A percentile compares a stretch with the other conserved stretches of the same genome.
These are phyloP conservation scores for Podocnemis expansa DNA, from an alignment of 2,113 vertebrate species.

Conservation along the genomic window DNA sequence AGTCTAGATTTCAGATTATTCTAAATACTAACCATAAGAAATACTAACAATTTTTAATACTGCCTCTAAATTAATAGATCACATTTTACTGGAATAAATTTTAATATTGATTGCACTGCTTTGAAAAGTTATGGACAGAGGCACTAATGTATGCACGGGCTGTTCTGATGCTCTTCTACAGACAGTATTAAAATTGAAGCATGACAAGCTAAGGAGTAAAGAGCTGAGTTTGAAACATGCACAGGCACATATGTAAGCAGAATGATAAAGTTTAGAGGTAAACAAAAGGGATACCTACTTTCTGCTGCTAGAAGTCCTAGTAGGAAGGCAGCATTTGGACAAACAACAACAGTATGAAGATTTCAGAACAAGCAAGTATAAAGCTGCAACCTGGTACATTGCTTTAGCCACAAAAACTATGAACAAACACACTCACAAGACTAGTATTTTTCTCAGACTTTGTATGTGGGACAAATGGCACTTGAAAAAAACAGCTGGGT, in stretches of 20 bases:
- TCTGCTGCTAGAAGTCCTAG: slow-evolving; percentile 98
- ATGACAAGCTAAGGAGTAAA: slow-evolving; percentile 60
- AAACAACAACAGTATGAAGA: slow-evolving; percentile 86
- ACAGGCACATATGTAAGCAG: slow-evolving; percentile 75
- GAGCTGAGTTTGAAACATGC: slow-evolving; percentile 75
- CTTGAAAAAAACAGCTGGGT: slow-evolving; percentile 14
- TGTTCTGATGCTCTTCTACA: slow-evolving; percentile 26
- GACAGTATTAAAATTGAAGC: slow-evolving; percentile 80
- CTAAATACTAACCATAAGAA: slow-evolving; percentile 24
- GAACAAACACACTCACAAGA: slow-evolving; percentile 18
- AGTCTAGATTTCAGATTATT: slow-evolving; percentile 42
- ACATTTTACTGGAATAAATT: slow-evolving; percentile 17
- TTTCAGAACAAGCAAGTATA: slow-evolving; percentile 79
- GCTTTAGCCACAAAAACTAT: slow-evolving; percentile 63
- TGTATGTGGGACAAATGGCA: slow-evolving; percentile 11
- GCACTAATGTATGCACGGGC: neutral
- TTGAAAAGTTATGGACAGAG: neutral
- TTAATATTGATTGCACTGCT: neutral
- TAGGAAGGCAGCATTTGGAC: slow-evolving; percentile 88
- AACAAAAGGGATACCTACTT: slow-evolving; percentile 94
- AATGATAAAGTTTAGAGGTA: slow-evolving; percentile 80
- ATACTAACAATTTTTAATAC: slow-evolving; percentile 74
- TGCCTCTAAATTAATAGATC: slow-evolving; percentile 47
- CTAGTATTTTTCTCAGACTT: neutral
- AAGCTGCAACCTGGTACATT: slow-evolving; percentile 71